Conservation (phyloP, 2,888 invertebrate genomes). For the Caradrina clavipalpis region DNA sequence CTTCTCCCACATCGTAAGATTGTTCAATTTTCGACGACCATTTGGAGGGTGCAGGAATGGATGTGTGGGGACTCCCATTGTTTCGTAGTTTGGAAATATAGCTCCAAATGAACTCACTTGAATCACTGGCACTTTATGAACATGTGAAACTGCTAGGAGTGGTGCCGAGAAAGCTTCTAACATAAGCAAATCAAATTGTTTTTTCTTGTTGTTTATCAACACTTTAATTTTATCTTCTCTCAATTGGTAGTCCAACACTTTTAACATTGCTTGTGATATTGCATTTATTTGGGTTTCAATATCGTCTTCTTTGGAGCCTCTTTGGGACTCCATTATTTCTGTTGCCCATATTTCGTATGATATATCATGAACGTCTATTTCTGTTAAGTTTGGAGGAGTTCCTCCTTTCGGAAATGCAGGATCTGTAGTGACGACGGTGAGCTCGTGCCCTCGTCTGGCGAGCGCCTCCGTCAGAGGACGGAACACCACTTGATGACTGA, state of each 20-base stretch:
- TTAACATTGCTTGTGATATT: constrained; percentile 7
- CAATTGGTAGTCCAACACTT: constrained; percentile 48
- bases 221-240: constrained; percentile 54
- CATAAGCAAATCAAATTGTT: constrained; percentile 70
- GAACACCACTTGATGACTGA: constrained; percentile 85
- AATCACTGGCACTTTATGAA: constrained; percentile 68
- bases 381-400: constrained; percentile 75
- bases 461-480: constrained; percentile 79
- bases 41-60: constrained; percentile 66
- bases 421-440: constrained; percentile 81
- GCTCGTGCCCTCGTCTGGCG: constrained; percentile 81
- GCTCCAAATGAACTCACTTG: constrained; percentile 70
- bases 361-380: constrained; percentile 77
- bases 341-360: constrained; percentile 65
- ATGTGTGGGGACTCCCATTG: constrained; percentile 68
- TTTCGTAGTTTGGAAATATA: constrained; percentile 47
- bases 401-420: constrained; percentile 73
- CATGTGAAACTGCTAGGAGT: constrained; percentile 57
- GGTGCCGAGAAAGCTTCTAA: constrained; percentile 60
- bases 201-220: constrained; percentile 59
- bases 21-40: constrained; percentile 53
- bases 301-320: constrained; percentile 23
- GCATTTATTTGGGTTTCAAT: constrained; percentile 15
- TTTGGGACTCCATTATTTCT: constrained; percentile 16
- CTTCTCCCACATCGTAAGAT: constrained; percentile 69